Conservation (phyloP, 2,797 vertebrate species). For the Tolypeutes matacus region DNA sequence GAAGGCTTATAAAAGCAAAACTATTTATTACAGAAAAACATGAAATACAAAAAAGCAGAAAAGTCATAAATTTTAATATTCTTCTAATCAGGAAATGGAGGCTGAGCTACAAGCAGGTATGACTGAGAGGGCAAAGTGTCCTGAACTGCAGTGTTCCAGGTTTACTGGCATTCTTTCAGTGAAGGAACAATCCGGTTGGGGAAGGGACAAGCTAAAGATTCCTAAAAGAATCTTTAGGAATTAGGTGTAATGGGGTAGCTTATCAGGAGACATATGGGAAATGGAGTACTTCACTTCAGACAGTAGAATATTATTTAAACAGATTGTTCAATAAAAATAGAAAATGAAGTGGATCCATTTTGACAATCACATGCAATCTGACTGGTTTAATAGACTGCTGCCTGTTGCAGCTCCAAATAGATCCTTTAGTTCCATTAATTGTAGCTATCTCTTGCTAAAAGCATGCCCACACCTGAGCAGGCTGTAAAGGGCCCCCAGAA, state of each 20-base stretch:
- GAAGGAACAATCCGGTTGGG: no score
- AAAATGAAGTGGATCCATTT: background rate
- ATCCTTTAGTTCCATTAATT: background rate
- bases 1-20: background rate
- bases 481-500: background rate
- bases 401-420: background rate
- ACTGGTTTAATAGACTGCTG: background rate
- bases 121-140: background rate
- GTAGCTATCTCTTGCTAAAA: background rate
- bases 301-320: background rate
- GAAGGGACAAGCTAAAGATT: background rate
- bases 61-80: background rate
- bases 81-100: background rate
- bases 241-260: background rate
- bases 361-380: background rate
- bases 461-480: background rate
- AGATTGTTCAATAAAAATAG: background rate
- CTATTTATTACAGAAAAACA: background rate
- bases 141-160: background rate
- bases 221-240: background rate
- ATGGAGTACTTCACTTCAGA: background rate
- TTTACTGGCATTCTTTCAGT: background rate
- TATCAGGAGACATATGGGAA: background rate
- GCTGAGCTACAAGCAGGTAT: background rate
- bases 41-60: background rate